Percentiles rank a stretch among this genome's conserved stretches.
Evolutionary conservation across 2,888 invertebrate species (phyloP).

Genomic region (Ophion slaviceki): DNA sequence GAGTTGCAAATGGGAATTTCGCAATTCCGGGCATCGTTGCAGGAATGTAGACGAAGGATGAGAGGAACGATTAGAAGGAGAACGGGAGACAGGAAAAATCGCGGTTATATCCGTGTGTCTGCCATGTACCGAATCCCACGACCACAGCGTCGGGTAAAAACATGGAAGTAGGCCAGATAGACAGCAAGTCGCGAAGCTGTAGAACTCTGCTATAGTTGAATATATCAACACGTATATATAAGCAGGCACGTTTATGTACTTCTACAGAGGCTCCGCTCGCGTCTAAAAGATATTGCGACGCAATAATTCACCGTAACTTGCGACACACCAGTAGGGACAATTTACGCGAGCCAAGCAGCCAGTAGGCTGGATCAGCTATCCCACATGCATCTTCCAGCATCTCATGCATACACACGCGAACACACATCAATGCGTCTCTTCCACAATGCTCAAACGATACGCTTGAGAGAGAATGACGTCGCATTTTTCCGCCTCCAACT

Average conservation of each 20-base stretch:
- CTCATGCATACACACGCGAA: background rate
- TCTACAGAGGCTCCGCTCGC: slow-evolving; percentile 59
- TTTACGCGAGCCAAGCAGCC: slow-evolving; percentile 71
- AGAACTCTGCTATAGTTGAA: slow-evolving; percentile 50
- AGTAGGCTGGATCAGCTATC: slow-evolving; percentile 50
- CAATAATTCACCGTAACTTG: slow-evolving; percentile 81
- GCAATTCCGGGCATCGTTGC: slow-evolving; percentile 23
- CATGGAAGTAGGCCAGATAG: slow-evolving; percentile 81
- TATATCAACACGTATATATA: slow-evolving; percentile 24
- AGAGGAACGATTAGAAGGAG: slow-evolving; percentile 24
- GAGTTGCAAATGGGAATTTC: slow-evolving; percentile 9
- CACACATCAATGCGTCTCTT: background rate
- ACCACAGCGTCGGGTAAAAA: slow-evolving; percentile 72
- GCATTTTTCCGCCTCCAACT: slow-evolving; percentile 7
- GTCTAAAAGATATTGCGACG: slow-evolving; percentile 78
- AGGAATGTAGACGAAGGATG: slow-evolving; percentile 22
- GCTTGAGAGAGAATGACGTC: slow-evolving; percentile 4
- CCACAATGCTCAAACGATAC: background rate
- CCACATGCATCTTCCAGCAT: slow-evolving; percentile 41
- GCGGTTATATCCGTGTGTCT: slow-evolving; percentile 61
- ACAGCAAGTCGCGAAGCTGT: slow-evolving; percentile 68
- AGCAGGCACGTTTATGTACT: background rate
- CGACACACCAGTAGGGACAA: slow-evolving; percentile 76
- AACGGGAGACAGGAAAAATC: slow-evolving; percentile 40
- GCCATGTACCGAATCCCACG: slow-evolving; percentile 71